phyloP scores from a whole-genome alignment of 92 coral and sea anemone genomes.

The Ricordea florida region DNA sequence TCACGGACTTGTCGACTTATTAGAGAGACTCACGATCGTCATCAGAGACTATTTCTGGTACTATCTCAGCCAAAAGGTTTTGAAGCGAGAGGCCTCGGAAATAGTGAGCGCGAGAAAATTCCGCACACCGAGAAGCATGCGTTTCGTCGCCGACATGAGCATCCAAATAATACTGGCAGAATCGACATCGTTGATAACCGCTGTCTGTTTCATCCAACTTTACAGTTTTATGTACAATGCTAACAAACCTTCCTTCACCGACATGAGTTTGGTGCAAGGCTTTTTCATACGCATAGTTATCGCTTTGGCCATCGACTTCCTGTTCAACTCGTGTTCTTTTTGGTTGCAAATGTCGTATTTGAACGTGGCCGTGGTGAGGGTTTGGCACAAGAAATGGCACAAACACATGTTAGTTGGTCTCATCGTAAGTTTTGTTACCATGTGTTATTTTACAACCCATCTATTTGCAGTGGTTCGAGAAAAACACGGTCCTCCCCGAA shows the following conservation, averaged over 20 bases:
- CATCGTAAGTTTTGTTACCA: neutral
- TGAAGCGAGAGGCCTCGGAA: too few species aligned
- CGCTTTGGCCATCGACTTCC: too few species aligned
- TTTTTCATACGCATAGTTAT: too few species aligned
- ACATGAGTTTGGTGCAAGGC: too few species aligned
- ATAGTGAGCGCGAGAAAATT: too few species aligned
- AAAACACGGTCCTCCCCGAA: too few species aligned
- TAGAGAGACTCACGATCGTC: too few species aligned
- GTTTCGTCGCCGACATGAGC: constrained; percentile 78
- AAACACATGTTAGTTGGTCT: constrained; percentile 18
- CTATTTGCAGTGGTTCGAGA: too few species aligned
- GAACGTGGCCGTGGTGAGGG: constrained; percentile 37
- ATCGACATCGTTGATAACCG: constrained; percentile 54
- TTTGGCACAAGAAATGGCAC: constrained; percentile 57
- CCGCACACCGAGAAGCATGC: constrained; percentile 73
- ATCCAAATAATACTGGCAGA: constrained; percentile 75
- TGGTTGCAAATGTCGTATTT: constrained; percentile 31
- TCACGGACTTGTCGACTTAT: too few species aligned
- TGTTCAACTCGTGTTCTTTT: constrained; percentile 47
- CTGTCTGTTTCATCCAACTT: constrained; percentile 60
- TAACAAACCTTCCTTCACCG: too few species aligned
- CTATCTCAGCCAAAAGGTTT: too few species aligned
- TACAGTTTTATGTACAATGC: constrained; percentile 52
- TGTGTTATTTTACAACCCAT: constrained; percentile 30
- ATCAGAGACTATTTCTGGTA: too few species aligned